Percentiles rank a stretch among this genome's conserved stretches.
Conservation (phyloP, 2,113 vertebrate species). For the Perccottus glenii region DNA sequence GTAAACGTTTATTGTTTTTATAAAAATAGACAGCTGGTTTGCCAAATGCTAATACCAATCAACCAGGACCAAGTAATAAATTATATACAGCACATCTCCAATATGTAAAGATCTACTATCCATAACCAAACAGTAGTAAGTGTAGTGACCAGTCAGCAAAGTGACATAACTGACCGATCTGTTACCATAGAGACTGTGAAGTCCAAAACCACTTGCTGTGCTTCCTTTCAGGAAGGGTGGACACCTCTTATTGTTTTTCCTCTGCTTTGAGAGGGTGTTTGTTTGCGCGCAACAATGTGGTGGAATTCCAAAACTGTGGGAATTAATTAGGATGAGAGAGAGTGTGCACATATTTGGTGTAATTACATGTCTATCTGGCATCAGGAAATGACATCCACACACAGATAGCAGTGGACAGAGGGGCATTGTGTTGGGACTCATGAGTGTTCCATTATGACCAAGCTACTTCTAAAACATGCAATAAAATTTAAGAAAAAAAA, state of each 20-base stretch:
- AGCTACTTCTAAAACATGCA: too few relatives aligned
- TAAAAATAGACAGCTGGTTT: too few relatives aligned
- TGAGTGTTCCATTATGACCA: background rate
- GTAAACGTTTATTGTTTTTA: too few relatives aligned
- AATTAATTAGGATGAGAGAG: conserved; percentile 28
- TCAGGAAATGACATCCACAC: conserved; percentile 14
- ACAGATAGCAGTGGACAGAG: background rate
- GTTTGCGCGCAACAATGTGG: conserved; percentile 1
- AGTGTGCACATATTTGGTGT: background rate
- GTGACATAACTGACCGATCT: conserved; percentile 6
- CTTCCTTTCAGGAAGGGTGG: conserved; percentile 75
- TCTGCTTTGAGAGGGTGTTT: conserved; percentile 18
- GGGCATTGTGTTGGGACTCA: background rate
- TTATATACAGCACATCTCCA: too few relatives aligned
- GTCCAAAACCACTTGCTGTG: conserved; percentile 25
- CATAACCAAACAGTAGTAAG: too few relatives aligned
- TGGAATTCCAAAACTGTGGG: conserved; percentile 51
- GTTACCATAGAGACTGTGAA: background rate
- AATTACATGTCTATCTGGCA: conserved; percentile 13
- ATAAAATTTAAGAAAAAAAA: background rate
- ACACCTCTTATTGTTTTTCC: conserved; percentile 22
- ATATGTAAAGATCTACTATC: too few relatives aligned
- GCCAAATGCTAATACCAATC: too few relatives aligned
- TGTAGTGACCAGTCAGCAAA: background rate
- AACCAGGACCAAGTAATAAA: too few relatives aligned